phyloP scores from a whole-genome alignment of 2,113 vertebrate genomes.

The Oryzias javanicus region DNA sequence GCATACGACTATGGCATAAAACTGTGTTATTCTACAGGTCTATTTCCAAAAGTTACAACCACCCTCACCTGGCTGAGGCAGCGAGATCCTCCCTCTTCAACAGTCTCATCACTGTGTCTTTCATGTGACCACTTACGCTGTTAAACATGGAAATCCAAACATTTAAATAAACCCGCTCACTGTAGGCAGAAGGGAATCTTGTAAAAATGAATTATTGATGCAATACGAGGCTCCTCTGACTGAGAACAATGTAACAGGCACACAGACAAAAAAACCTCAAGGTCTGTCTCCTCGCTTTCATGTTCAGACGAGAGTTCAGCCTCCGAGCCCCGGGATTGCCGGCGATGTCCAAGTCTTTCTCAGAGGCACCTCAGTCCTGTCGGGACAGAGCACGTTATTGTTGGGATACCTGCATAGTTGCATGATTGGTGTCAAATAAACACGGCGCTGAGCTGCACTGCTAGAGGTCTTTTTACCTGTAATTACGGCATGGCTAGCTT shows the following conservation, averaged over 20 bases:
- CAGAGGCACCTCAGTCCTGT: conserved; percentile 60
- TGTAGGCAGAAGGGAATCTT: conserved; percentile 53
- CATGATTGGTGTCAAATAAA: conserved; percentile 75
- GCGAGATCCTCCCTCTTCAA: conserved; percentile 18
- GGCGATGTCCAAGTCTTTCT: conserved; percentile 64
- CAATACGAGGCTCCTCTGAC: conserved; percentile 48
- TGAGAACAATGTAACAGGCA: conserved; percentile 56
- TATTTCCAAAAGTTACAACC: not conserved
- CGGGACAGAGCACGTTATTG: conserved; percentile 69
- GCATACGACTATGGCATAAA: no score
- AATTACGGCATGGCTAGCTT: conserved; percentile 94
- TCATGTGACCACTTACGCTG: conserved; percentile 38
- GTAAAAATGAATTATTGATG: conserved; percentile 71
- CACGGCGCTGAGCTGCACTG: conserved; percentile 69
- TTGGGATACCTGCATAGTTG: conserved; percentile 74
- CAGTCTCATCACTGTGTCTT: conserved; percentile 52
- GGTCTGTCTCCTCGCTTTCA: conserved; percentile 58
- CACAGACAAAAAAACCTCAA: conserved; percentile 57
- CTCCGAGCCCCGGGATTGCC: conserved; percentile 50
- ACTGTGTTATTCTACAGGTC: no score
- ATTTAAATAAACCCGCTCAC: conserved; percentile 58
- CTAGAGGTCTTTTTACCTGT: conserved; percentile 88
- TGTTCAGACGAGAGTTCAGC: conserved; percentile 60
- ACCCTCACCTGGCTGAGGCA: no score
- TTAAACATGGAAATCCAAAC: conserved; percentile 46